A percentile compares a stretch with the other conserved stretches of the same genome.
Evolutionary conservation across 2,888 invertebrate genomes (phyloP).

Genomic region (Microctonus aethiopoides): DNA sequence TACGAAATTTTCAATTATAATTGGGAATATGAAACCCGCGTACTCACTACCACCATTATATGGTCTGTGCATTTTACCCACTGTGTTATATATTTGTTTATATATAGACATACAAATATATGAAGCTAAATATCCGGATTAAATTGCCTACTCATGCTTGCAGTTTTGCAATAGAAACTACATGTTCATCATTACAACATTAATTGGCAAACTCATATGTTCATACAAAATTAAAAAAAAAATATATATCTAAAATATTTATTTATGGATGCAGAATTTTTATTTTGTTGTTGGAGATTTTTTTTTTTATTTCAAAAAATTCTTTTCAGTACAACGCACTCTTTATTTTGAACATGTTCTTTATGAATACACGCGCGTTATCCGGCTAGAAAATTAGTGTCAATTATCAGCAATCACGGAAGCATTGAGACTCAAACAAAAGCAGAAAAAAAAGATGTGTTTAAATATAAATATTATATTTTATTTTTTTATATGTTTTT

Average conservation of each 20-base stretch:
- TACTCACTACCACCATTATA: not conserved
- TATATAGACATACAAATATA: not conserved
- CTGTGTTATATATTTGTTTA: not conserved
- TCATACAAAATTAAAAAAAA: not conserved
- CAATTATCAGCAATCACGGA: conserved; percentile 44
- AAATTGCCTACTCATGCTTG: not conserved
- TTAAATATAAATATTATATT: not conserved
- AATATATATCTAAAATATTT: not conserved
- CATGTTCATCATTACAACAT: not conserved
- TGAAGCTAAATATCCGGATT: conserved; percentile 23
- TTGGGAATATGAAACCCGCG: conserved; percentile 27
- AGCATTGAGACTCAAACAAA: conserved; percentile 34
- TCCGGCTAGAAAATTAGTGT: conserved; percentile 47
- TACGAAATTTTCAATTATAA: conserved; percentile 26
- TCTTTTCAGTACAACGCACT: not conserved
- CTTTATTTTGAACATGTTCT: not conserved
- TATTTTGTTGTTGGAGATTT: not conserved
- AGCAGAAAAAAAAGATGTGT: too few species aligned
- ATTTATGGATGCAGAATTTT: not conserved
- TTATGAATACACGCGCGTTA: conserved; percentile 3
- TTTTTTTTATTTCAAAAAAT: too few species aligned
- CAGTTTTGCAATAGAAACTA: not conserved
- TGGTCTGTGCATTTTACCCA: not conserved
- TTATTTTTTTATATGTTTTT: too few species aligned
- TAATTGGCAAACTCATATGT: not conserved